A percentile compares a stretch with the other conserved stretches of the same genome.
Conservation (phyloP, 35 echinoderm and acorn worm species). For the Heliocidaris tuberculata region DNA sequence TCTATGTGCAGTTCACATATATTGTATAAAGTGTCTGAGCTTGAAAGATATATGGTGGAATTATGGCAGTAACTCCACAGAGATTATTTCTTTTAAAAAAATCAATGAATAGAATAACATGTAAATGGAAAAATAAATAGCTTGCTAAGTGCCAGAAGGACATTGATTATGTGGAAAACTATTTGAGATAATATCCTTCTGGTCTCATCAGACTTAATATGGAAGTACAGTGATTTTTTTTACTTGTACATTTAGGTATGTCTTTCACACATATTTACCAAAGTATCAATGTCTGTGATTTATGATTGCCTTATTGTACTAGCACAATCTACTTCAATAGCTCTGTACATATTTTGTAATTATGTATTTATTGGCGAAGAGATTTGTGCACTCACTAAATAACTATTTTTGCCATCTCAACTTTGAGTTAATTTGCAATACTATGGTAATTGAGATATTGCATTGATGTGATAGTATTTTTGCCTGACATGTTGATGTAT, state of each 20-base stretch:
- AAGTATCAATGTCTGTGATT: neutral
- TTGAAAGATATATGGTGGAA: too few species aligned
- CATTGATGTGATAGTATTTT: neutral
- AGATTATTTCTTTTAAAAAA: too few species aligned
- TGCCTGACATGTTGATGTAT: neutral
- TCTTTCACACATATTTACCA: slow-evolving; percentile 2
- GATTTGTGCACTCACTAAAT: neutral
- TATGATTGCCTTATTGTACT: neutral
- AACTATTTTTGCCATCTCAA: neutral
- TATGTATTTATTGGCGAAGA: neutral
- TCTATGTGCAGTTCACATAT: too few species aligned
- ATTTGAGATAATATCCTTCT: neutral
- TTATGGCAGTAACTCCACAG: too few species aligned
- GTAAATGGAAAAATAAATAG: too few species aligned
- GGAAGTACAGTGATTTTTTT: neutral
- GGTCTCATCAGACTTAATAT: neutral
- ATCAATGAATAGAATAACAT: neutral
- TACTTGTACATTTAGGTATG: neutral
- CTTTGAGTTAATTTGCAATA: neutral
- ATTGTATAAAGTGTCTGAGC: too few species aligned
- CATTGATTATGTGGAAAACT: neutral
- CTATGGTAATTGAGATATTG: neutral
- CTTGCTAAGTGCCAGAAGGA: neutral
- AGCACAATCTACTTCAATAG: neutral
- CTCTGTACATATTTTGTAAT: neutral